Percentiles rank a stretch among this genome's conserved stretches.
phyloP scores from a whole-genome alignment of 2,797 vertebrate genomes.

The Pangasius djambal region DNA sequence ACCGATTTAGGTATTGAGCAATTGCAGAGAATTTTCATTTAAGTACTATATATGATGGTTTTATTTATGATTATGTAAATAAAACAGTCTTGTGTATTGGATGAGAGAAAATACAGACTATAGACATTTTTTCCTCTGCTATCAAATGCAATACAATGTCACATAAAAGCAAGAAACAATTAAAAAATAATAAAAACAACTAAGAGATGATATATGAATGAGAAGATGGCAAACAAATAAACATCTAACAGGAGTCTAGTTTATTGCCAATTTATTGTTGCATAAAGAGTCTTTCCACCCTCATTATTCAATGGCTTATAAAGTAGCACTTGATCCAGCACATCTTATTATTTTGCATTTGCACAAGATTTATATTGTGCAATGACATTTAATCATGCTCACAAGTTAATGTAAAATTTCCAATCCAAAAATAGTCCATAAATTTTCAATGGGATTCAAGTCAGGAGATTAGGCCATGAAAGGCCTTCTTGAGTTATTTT shows the following conservation, averaged over 20 bases:
- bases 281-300: neutral
- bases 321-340: neutral
- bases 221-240: neutral
- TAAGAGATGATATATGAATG: neutral
- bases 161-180: neutral
- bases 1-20: neutral
- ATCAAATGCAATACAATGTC: neutral
- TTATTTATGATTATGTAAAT: neutral
- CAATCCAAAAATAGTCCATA: neutral
- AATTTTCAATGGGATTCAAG: neutral
- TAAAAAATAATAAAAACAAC: neutral
- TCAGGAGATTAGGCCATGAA: neutral
- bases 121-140: neutral
- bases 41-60: neutral
- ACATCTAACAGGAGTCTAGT: neutral
- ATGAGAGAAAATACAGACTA: neutral
- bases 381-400: neutral
- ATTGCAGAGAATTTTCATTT: neutral
- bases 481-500: neutral
- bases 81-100: neutral
- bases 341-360: neutral
- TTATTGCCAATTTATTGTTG: neutral
- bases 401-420: neutral
- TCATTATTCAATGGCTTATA: neutral
- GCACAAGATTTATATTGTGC: neutral